A percentile compares a stretch with the other conserved stretches of the same genome.
These are phyloP conservation scores for Eretmochelys imbricata DNA, from an alignment of 2,113 vertebrate species.

Conservation along the genomic window DNA sequence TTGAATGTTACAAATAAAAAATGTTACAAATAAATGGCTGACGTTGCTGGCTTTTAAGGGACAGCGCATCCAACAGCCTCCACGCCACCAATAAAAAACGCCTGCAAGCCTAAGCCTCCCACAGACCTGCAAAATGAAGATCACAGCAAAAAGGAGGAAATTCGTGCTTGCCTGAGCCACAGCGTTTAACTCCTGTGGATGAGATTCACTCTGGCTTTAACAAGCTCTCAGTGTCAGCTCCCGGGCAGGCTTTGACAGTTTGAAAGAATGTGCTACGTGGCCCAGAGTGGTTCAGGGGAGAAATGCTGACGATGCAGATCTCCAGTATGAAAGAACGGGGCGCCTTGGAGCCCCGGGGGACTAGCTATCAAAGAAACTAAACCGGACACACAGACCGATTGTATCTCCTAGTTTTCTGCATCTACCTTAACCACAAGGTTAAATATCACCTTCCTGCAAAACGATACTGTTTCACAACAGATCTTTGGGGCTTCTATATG, in stretches of 20 bases:
- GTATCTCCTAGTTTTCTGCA: not conserved
- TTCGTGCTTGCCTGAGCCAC: not conserved
- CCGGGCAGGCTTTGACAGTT: slow-evolving; percentile 11
- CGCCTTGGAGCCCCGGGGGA: not conserved
- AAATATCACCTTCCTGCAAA: not conserved
- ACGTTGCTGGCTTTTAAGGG: not conserved
- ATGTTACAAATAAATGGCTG: slow-evolving; percentile 18
- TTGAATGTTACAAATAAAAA: slow-evolving; percentile 35
- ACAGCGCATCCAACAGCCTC: not conserved
- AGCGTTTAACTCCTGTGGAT: slow-evolving; percentile 18
- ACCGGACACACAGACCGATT: not conserved
- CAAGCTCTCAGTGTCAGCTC: not conserved
- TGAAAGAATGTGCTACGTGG: not conserved
- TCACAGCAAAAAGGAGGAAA: slow-evolving; percentile 23
- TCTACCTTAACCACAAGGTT: slow-evolving; percentile 15
- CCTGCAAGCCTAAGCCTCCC: slow-evolving; percentile 21
- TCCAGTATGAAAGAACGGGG: not conserved
- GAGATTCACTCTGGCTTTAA: slow-evolving; percentile 1
- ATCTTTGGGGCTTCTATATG: not conserved
- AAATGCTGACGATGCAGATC: accelerated
- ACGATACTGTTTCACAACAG: not conserved
- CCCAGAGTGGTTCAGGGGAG: not conserved
- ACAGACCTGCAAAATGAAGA: not conserved
- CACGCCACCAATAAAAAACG: not conserved
- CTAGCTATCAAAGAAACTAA: not conserved